Base-by-base conservation (phyloP, 2,113 vertebrate species). In the Ceyx melanurus region DNA sequence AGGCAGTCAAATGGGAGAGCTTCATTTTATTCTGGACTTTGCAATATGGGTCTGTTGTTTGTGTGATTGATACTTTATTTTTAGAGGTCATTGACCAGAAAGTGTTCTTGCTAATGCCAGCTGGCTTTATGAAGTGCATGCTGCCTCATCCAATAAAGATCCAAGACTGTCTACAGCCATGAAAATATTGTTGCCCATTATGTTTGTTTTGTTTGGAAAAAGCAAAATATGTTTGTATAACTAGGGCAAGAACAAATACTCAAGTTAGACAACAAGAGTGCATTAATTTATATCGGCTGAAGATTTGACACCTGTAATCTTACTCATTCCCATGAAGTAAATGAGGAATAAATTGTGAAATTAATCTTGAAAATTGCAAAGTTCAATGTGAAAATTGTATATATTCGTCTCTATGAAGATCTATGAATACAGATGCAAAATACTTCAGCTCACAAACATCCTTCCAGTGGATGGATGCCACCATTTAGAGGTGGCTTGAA, bases 61-160 rank as follows among this genome's bases (percentile, higher is more conserved):
- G 45, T 94, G 92, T 93, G 67, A 80, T 67, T 91, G 92, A 91
- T 94, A 73, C 48, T 85, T 91, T 84, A 84, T 94, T 91, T 95
- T 94, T 90, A 92, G 93, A 96, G 77, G 87, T 43, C 92, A 94
- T 42, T 96, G 95, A 95, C 92, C 95, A 96, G 89, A 95, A 96
- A 95, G 40, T 60, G 70, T 83, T 90, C 74, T 82, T 77, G 42
- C 19, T 87, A 88, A 81, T 87, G 81, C 94, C 95, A 97, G 88
- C 85, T 97, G 96, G 93, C 83, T 84, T 92, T 75, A n/a, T 92
- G 77, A 89, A 92, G 50, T 81, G 22, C 23, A 13, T 70, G 66
- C 72, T 95, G 82, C 56, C 66, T 94, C 77, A n/a, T 87, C 67
- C 87, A 94, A 57, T 86, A 58, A 91, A 60, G 75, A 85, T 68